phyloP scores from a whole-genome alignment of 2,888 invertebrate species.

The Notocelia uddmanniana region DNA sequence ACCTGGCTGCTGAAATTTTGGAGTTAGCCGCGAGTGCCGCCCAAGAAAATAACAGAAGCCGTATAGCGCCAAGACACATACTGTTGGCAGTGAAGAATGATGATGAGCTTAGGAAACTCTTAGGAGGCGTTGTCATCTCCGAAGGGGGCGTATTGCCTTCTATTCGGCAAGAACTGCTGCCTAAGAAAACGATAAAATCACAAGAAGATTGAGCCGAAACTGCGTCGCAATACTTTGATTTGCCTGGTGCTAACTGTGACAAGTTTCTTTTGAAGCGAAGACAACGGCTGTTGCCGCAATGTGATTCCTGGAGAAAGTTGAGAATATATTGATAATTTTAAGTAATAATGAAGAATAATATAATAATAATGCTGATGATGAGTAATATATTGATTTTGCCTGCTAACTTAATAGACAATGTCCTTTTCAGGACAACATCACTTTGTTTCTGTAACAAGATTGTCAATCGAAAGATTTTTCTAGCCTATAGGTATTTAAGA shows the following conservation, averaged over 20 bases:
- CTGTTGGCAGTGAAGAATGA: conserved; percentile 36
- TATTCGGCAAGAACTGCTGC: conserved; percentile 30
- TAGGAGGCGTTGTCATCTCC: conserved; percentile 27
- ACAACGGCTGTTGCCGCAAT: background rate
- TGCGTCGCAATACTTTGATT: background rate
- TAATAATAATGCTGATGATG: no score
- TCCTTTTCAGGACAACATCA: conserved; percentile 62
- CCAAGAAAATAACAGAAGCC: conserved; percentile 16
- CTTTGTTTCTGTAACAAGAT: conserved; percentile 34
- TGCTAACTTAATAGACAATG: conserved; percentile 53
- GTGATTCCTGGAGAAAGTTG: background rate
- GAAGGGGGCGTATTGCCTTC: conserved; percentile 34
- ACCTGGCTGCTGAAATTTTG: conserved; percentile 28
- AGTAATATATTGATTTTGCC: no score
- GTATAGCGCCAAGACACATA: conserved; percentile 30
- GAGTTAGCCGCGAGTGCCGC: conserved; percentile 33
- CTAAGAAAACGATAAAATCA: conserved; percentile 28
- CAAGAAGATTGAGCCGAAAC: background rate
- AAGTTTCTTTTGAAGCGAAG: conserved; percentile 11
- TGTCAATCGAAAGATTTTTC: conserved; percentile 9
- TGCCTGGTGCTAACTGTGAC: background rate
- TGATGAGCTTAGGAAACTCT: conserved; percentile 22
- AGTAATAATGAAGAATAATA: background rate
- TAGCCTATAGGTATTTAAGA: no score
- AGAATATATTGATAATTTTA: conserved; percentile 9